Evolutionary conservation across 2,888 invertebrate species (phyloP).

Genomic region (Drosophila maculinotata): DNA sequence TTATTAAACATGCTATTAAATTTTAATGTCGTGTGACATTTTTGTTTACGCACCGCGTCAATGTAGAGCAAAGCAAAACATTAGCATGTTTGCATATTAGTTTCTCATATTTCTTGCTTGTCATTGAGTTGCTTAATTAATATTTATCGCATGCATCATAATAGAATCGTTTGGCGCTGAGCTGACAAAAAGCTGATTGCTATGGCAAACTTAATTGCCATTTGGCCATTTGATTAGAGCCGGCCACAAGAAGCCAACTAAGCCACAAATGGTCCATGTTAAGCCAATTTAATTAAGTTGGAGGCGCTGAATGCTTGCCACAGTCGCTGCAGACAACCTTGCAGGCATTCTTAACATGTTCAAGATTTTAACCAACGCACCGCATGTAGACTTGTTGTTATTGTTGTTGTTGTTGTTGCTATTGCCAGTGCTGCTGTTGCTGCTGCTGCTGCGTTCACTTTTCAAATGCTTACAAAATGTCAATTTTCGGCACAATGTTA

Average conservation of each 20-base stretch:
- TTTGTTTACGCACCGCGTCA: constrained; percentile 61
- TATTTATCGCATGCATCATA: constrained; percentile 59
- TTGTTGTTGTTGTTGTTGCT: constrained; percentile 10
- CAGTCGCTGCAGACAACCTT: constrained; percentile 66
- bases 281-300: constrained; percentile 73
- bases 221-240: constrained; percentile 60
- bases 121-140: constrained; percentile 68
- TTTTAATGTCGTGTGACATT: constrained; percentile 70
- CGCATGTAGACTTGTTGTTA: constrained; percentile 29
- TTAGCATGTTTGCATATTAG: constrained; percentile 64
- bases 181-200: constrained; percentile 49
- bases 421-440: constrained; percentile 39
- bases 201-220: constrained; percentile 35
- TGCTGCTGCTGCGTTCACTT: constrained; percentile 68
- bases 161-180: constrained; percentile 34
- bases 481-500: constrained; percentile 73
- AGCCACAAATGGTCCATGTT: constrained; percentile 48
- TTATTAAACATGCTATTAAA: constrained; percentile 62
- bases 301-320: constrained; percentile 51
- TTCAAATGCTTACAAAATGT: constrained; percentile 68
- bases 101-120: constrained; percentile 56
- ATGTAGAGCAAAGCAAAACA: constrained; percentile 66
- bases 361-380: constrained; percentile 75
- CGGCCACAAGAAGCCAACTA: constrained; percentile 14
- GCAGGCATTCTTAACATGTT: constrained; percentile 72